Base-by-base conservation (phyloP, 2,888 invertebrate species). In the Podotricha telesiphe region DNA sequence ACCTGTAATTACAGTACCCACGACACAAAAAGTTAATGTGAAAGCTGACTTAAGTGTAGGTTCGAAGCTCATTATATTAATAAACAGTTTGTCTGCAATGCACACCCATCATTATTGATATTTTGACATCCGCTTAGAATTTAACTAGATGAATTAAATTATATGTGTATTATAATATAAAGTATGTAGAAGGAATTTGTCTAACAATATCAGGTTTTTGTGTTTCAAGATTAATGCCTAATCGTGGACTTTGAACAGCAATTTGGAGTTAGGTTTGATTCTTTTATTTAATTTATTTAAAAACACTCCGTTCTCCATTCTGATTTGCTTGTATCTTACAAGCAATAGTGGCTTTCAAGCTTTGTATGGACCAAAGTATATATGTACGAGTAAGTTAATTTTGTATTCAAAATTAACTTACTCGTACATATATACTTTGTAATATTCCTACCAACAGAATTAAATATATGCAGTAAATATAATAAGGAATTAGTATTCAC, bases 1-100 rank as follows among this genome's bases (percentile, higher is more conserved):
- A 66, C 65, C n/a, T 55, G 65, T 69, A 61, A 69, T 40, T 59
- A 61, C 13, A n/a, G 53, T 61, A 56, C 58, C 61, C 50, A 66
- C 45, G 20, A n/a, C 40, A 67, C 69, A 71, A 74, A 71, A 73
- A 69, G 68, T 68, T 71, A 73, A 74, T 70, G 63, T 58, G 72
- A 69, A 71, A 71, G 65, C 66, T 51, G 66, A 51, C 11, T 66
- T n/a, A 69, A 72, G 58, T 69, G 55, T 74, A 75, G 78, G 76
- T 79, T 76, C 73, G 76, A 78, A 82, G 17, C 66, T 76, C 69
- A 73, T 76, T 76, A 76, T 72, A 55, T 67, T 75, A 76, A 76
- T 74, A 70, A 71, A 71, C 73, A 74, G 73, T 70, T 74, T 68
- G 73, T 68, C 61, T 53, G 65, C 67, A 63, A 47, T 42, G 10